Conservation (phyloP, 2,888 invertebrate species). For the Rugalucina vietnamica region DNA sequence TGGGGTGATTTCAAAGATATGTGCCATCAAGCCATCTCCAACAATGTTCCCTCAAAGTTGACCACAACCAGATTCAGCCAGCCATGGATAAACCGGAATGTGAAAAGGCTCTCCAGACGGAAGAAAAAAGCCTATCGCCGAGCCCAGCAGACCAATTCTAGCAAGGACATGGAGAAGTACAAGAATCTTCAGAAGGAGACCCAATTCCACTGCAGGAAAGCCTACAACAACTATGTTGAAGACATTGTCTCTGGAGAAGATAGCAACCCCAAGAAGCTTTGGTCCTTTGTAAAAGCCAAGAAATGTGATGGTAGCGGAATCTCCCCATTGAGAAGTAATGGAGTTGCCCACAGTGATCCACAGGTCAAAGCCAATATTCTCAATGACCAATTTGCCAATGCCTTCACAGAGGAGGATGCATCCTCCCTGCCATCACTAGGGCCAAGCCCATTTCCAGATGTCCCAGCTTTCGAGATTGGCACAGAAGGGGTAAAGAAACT, state of each 20-base stretch:
- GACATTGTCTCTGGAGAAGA: neutral
- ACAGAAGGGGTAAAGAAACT: neutral
- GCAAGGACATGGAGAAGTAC: neutral
- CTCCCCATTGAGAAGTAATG: neutral
- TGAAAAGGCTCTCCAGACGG: neutral
- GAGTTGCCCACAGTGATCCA: neutral
- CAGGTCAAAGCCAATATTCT: neutral
- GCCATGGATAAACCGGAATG: constrained; percentile 22
- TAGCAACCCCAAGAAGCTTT: neutral
- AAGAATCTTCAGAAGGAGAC: neutral
- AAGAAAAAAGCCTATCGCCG: neutral
- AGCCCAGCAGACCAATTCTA: neutral
- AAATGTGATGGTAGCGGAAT: neutral
- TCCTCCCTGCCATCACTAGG: neutral
- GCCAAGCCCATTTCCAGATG: neutral
- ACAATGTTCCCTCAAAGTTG: constrained; percentile 18
- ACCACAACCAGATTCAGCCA: constrained; percentile 27
- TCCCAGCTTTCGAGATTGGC: neutral
- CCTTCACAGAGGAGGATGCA: neutral
- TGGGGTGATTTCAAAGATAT: constrained; percentile 3
- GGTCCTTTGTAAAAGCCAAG: neutral
- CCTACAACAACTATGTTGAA: neutral
- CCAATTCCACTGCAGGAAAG: neutral
- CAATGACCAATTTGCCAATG: neutral
- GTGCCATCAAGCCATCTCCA: neutral